phyloP scores from a whole-genome alignment of 2,113 vertebrate genomes.

The Setophaga petechia region DNA sequence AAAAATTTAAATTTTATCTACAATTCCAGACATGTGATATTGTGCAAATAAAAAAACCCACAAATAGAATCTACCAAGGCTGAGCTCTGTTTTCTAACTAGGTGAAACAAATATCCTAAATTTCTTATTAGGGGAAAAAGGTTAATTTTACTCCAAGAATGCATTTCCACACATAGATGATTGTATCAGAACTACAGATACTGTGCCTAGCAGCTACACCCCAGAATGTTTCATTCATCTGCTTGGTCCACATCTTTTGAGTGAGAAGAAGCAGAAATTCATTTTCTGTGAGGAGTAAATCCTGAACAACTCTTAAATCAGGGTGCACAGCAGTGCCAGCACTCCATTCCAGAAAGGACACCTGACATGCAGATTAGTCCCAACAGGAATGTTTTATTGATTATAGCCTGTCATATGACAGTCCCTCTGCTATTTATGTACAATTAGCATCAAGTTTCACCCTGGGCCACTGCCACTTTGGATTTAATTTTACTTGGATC shows the following conservation, averaged over 20 bases:
- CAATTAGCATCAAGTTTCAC: constrained; percentile 48
- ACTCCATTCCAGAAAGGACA: background rate
- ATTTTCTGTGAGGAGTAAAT: background rate
- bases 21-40: background rate
- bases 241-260: background rate
- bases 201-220: background rate
- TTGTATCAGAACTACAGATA: background rate
- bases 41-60: background rate
- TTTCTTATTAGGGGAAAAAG: background rate
- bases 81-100: background rate
- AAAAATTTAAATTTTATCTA: background rate
- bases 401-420: constrained; percentile 37
- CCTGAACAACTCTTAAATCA: background rate
- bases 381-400: constrained; percentile 45
- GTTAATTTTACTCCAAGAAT: background rate
- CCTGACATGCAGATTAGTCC: constrained; percentile 14
- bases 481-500: constrained; percentile 1
- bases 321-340: background rate
- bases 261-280: background rate
- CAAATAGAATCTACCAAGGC: background rate
- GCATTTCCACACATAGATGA: background rate
- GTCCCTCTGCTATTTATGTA: constrained; percentile 25
- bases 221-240: background rate
- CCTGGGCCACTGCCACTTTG: background rate
- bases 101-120: background rate